Conservation (phyloP, 2,113 vertebrate genomes). For the Micromys minutus region DNA sequence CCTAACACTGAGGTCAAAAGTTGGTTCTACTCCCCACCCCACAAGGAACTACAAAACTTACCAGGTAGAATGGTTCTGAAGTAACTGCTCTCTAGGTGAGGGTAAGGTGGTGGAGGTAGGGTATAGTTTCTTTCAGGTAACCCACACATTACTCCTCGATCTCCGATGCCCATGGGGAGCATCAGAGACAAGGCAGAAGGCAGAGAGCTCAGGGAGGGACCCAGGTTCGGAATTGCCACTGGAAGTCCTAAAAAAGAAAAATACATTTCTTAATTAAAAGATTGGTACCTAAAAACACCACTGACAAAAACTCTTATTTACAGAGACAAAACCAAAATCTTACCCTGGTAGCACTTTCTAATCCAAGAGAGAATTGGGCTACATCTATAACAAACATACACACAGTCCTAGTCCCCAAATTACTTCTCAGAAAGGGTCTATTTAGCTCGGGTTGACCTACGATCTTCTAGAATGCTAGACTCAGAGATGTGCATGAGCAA, state of each 20-base stretch:
- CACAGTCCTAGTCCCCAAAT: background rate
- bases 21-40: background rate
- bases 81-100: constrained; percentile 98
- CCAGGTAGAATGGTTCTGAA: constrained; percentile 98
- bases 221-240: constrained; percentile 97
- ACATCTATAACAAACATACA: background rate
- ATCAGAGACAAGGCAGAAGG: constrained; percentile 98
- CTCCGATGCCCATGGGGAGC: constrained; percentile 98
- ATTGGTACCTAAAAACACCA: background rate
- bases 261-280: constrained; percentile 7
- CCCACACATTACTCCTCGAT: constrained; percentile 98
- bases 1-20: background rate
- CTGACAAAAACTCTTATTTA: background rate
- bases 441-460: background rate
- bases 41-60: constrained; percentile 76
- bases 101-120: constrained; percentile 96
- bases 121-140: constrained; percentile 98
- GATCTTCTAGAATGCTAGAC: background rate
- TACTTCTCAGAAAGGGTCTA: background rate
- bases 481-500: background rate
- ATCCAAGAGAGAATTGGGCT: background rate
- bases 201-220: constrained; percentile 94
- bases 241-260: constrained; percentile 90
- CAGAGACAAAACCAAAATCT: background rate
- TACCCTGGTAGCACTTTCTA: background rate